These are phyloP conservation scores for Olivierus martensii DNA, from an alignment of 1,140 invertebrate species.

Conservation along the genomic window DNA sequence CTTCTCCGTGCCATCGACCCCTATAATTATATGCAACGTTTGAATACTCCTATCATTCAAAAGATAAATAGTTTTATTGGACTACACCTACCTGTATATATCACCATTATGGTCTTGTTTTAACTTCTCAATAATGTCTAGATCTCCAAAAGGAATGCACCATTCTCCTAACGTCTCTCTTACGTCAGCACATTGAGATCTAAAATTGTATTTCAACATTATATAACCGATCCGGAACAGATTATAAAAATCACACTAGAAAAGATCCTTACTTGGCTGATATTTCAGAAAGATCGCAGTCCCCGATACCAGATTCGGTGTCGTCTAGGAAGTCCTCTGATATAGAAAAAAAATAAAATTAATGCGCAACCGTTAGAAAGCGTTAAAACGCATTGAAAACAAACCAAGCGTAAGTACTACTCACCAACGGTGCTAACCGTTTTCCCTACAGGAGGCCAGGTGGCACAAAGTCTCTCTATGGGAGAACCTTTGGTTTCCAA, in stretches of 20 bases:
- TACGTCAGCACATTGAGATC: background rate
- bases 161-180: slow-evolving; percentile 25
- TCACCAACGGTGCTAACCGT: slow-evolving; percentile 7
- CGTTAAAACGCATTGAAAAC: too few relatives aligned
- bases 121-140: slow-evolving; percentile 27
- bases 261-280: background rate
- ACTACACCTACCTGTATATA: slow-evolving; percentile 29
- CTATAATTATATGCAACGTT: too few relatives aligned
- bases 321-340: background rate
- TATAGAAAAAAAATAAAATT: too few relatives aligned
- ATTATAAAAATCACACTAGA: background rate
- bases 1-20: slow-evolving; percentile 37
- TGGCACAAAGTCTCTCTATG: slow-evolving; percentile 12
- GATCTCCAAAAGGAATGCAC: slow-evolving; percentile 29
- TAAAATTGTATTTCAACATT: background rate
- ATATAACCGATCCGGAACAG: background rate
- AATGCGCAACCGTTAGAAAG: too few relatives aligned
- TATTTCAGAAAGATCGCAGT: background rate
- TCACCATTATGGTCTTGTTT: slow-evolving; percentile 26
- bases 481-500: slow-evolving; percentile 6
- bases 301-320: background rate
- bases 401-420: background rate
- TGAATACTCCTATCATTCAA: too few relatives aligned
- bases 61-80: too few relatives aligned
- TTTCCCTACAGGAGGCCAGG: slow-evolving; percentile 12